Base-by-base conservation (phyloP, 2,113 vertebrate genomes). In the Bagarius yarrelli region DNA sequence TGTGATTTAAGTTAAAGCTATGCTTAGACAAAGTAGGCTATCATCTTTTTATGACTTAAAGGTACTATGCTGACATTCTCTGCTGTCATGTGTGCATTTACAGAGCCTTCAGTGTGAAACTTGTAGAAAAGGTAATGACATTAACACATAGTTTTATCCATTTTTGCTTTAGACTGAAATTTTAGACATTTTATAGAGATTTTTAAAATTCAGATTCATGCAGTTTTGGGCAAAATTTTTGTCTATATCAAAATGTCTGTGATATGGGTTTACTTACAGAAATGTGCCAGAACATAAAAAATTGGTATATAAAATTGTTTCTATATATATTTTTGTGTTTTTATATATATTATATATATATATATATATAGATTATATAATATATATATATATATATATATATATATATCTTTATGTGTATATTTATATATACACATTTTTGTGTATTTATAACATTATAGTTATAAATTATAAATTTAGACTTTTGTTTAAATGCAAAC, bases 1-100 rank as follows among this genome's bases (percentile, higher is more conserved):
- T 85, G 79, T 86, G 84, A 69, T 84, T 83, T 79, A 57, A 78
- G 69, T 87, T 82, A 50, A 30, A 69, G 77, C 74, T 44, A 77
- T 76, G 83, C 70, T 81, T 71, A 53, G 70, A 81, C 84, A 53
- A 84, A 84, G 63, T 80, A 76, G 72, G 79, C 47, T 50, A 81
- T 50, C 78, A 87, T 61, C 32, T 55, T 84, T 52, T 84, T 84
- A 34, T 74, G 61, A 78, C 59, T 80, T 69, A 23, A 87, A 81
- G 84, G 72, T 76, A 82, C 47, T 44, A 30, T 8, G 16, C 47
- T 8, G 56, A 76, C 73, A 71, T 82, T 63, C 76, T 55, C 4
- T 27, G 47, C 82, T 72, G 69, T 73, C 53, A 81, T 73, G 60
- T 78, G 53, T 52, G 69, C 78, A 59, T 79, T 79, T 66, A 76